Percentiles rank a stretch among this genome's conserved stretches.
These are phyloP conservation scores for Haliaeetus leucogaster DNA, from an alignment of 2,113 vertebrate genomes.

Conservation along the genomic window DNA sequence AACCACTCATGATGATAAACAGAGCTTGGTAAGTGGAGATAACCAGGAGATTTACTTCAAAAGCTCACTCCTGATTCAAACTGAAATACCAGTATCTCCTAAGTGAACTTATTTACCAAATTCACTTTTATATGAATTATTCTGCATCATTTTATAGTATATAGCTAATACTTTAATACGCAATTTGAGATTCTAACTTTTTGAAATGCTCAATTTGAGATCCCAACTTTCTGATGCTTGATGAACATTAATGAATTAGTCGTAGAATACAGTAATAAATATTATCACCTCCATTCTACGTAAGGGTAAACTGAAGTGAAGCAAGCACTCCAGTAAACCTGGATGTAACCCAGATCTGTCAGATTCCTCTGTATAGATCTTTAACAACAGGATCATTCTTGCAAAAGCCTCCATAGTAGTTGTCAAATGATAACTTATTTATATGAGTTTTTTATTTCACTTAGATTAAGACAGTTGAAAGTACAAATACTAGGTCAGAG, in stretches of 20 bases:
- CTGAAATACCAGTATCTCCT: not conserved
- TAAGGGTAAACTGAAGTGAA: not conserved
- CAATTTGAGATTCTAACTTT: not conserved
- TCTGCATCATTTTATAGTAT: not conserved
- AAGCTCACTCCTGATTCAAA: not conserved
- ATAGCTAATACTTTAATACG: not conserved
- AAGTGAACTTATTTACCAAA: not conserved
- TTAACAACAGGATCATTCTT: not conserved
- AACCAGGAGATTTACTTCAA: not conserved
- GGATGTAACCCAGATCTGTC: not conserved
- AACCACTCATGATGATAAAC: not conserved
- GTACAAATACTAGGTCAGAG: constrained; percentile 37
- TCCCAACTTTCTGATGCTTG: not conserved
- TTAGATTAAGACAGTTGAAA: constrained; percentile 13
- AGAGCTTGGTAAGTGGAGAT: not conserved
- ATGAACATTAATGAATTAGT: not conserved
- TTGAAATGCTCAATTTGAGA: not conserved
- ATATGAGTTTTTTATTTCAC: constrained; percentile 8
- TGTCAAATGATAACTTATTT: constrained; percentile 26
- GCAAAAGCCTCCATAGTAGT: not conserved
- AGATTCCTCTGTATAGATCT: not conserved
- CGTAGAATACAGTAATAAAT: not conserved
- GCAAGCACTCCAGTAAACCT: not conserved
- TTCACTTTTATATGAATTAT: not conserved
- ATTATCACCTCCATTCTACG: not conserved